Evolutionary conservation across 1,140 invertebrate genomes (phyloP).

Genomic region (Hydropsyche tenuis): DNA sequence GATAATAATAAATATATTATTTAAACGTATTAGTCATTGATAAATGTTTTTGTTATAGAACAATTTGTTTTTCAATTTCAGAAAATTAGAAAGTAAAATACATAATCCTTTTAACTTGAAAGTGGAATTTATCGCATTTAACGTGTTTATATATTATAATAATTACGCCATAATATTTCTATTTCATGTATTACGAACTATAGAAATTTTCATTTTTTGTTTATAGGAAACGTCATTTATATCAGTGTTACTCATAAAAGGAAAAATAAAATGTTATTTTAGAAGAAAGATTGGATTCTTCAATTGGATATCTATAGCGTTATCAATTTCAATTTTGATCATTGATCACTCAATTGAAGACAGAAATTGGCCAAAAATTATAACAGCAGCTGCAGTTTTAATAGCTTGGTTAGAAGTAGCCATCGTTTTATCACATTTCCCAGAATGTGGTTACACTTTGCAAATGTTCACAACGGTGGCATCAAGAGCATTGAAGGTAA

Average conservation of each 20-base stretch:
- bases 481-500: slow-evolving; percentile 59
- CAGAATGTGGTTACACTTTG: slow-evolving; percentile 62
- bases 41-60: too few relatives aligned
- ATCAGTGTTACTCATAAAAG: slow-evolving; percentile 50
- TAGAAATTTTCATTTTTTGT: not conserved
- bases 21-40: too few relatives aligned
- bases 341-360: slow-evolving; percentile 47
- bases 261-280: slow-evolving; percentile 58
- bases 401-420: slow-evolving; percentile 64
- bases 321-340: slow-evolving; percentile 52
- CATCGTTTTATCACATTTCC: slow-evolving; percentile 63
- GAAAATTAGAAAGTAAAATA: too few relatives aligned
- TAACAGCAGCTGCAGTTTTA: slow-evolving; percentile 61
- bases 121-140: too few relatives aligned
- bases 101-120: too few relatives aligned
- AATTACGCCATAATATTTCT: too few relatives aligned
- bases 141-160: too few relatives aligned
- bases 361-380: slow-evolving; percentile 59
- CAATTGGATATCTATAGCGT: slow-evolving; percentile 57
- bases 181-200: not conserved
- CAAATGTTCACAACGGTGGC: slow-evolving; percentile 64
- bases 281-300: slow-evolving; percentile 60
- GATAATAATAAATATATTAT: too few relatives aligned
- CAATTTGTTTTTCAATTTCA: too few relatives aligned
- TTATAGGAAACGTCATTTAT: slow-evolving; percentile 57